phyloP scores from a whole-genome alignment of 2,113 vertebrate species.

The Paradoxurus hermaphroditus region DNA sequence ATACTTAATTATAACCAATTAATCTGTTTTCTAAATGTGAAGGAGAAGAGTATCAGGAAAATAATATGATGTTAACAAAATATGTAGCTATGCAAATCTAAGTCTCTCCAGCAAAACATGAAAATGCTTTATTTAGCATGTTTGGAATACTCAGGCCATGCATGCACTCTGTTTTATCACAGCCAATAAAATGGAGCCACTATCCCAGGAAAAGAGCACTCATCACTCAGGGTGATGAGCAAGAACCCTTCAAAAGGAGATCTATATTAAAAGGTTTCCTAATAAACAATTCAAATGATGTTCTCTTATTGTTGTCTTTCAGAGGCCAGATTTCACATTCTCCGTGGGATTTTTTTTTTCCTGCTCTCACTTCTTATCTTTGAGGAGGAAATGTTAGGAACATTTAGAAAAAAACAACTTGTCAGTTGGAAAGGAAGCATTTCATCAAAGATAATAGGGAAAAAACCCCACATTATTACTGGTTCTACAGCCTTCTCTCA shows the following conservation, averaged over 20 bases:
- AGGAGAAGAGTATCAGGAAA: background rate
- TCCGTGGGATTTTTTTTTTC: background rate
- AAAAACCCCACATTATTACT: background rate
- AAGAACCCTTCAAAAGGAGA: background rate
- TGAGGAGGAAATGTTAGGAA: background rate
- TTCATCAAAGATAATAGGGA: background rate
- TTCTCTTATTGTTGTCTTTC: background rate
- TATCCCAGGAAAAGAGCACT: background rate
- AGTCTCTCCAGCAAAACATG: background rate
- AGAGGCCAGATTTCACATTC: background rate
- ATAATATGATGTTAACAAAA: background rate
- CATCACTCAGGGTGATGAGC: background rate
- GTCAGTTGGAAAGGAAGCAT: background rate
- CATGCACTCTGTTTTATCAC: background rate
- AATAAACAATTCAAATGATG: background rate
- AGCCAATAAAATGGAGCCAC: background rate
- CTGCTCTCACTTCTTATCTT: background rate
- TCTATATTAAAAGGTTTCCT: background rate
- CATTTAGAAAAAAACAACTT: background rate
- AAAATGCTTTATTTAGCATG: background rate
- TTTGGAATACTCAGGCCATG: background rate
- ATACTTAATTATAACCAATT: background rate
- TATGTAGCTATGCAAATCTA: background rate
- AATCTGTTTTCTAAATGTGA: background rate
- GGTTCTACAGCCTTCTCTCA: background rate